Evolutionary conservation across 2,888 invertebrate genomes (phyloP), one percentile per base, ranked within the genome.

Genomic region (Stegana nigrithorax): DNA sequence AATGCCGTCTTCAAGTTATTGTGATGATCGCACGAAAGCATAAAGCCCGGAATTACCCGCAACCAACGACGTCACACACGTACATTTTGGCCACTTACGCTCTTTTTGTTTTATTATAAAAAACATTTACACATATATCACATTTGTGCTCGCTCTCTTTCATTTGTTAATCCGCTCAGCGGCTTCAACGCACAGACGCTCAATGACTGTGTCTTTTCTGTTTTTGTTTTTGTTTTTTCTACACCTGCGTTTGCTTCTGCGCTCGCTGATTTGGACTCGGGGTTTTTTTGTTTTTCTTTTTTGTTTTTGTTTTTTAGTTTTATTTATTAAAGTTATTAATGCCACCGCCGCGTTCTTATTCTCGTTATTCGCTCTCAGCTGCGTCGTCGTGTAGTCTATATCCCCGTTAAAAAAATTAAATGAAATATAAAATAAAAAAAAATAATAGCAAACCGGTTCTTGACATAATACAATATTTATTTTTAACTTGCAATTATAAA

Each of bases 41-140:
- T 78, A 80, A 76, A 80, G 80, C 70, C 73, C 67, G 80, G 75
- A 76, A 78, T 80, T 80, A 80, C 75, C 75, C 67, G 77, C 36
- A 65, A 65, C 61, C 70, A 71, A 53, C 65, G 65, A 80, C 75
- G 78, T 79, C 80, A 75, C 12, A 10, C 21, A 19, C 47, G 44
- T 17, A 19, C 5, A 44, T 10, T 25, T 56, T 25, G 26, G 14
- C 26, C 12, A 26, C 25, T 26, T 14, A n/a, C 2, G 19, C 36
- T 50, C 50, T 26, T n/a, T n/a, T n/a, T n/a, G n/a, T n/a, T n/a
- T n/a, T n/a, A n/a, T n/a, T n/a, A n/a, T n/a, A n/a, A n/a, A n/a
- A n/a, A n/a, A n/a, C n/a, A n/a, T n/a, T n/a, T n/a, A n/a, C n/a
- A n/a, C n/a, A n/a, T n/a, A n/a, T n/a, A n/a, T n/a, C n/a, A n/a